Conservation (phyloP, 2,113 vertebrate species). For the Chionomys nivalis region DNA sequence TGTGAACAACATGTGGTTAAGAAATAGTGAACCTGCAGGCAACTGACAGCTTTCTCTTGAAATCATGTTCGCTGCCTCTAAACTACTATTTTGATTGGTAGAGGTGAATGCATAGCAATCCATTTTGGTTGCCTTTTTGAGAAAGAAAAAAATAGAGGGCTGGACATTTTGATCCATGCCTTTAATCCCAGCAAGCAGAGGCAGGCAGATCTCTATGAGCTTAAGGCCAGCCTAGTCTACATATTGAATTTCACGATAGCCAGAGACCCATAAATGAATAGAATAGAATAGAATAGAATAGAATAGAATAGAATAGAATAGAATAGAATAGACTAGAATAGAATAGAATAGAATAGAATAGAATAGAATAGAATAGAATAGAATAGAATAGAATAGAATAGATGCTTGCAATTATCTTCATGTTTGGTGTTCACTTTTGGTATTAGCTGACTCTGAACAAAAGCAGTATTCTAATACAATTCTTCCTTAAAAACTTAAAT, state of each 20-base stretch:
- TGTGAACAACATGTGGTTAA: background rate
- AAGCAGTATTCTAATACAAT: constrained; percentile 28
- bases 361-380: too few species aligned
- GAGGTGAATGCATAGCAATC: background rate
- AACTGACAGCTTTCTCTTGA: constrained; percentile 36
- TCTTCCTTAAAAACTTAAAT: constrained; percentile 40
- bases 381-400: background rate
- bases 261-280: background rate
- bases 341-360: too few species aligned
- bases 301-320: too few species aligned
- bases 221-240: background rate
- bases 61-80: background rate
- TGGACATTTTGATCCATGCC: background rate
- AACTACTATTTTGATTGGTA: constrained; percentile 44
- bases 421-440: constrained; percentile 35
- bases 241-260: background rate
- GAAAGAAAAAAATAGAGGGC: background rate
- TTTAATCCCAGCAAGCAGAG: background rate
- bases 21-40: background rate
- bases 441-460: constrained; percentile 8
- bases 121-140: background rate
- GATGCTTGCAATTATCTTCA: background rate
- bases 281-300: background rate
- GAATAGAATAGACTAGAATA: too few species aligned
- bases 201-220: background rate